Percentiles rank a stretch among this genome's conserved stretches.
Evolutionary conservation across 2,888 invertebrate genomes (phyloP).

Genomic region (Galerucella nymphaeae): DNA sequence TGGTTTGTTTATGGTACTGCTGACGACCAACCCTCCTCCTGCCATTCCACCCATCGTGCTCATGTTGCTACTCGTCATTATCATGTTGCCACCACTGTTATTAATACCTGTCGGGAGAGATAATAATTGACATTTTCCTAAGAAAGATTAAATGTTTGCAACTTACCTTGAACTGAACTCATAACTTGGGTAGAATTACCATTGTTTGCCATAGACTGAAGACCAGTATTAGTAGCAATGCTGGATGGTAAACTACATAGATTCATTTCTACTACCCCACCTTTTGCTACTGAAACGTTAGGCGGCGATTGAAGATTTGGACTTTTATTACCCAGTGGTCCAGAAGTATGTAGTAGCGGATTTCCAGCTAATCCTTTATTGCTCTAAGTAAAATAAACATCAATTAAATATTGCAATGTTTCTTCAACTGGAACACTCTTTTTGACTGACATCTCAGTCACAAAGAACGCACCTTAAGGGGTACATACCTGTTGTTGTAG

Average conservation of each 20-base stretch:
- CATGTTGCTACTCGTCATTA: conserved; percentile 82
- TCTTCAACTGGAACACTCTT: not conserved
- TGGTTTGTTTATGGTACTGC: conserved; percentile 80
- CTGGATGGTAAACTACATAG: conserved; percentile 68
- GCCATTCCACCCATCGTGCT: conserved; percentile 76
- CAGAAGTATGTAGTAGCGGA: conserved; percentile 79
- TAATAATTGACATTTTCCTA: too few species aligned
- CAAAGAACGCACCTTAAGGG: too few species aligned
- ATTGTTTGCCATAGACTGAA: conserved; percentile 72
- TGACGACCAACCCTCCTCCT: conserved; percentile 78
- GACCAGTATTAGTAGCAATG: conserved; percentile 67
- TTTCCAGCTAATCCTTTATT: conserved; percentile 78
- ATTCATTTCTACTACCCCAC: conserved; percentile 72
- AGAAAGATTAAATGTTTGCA: not conserved
- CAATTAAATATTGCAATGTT: not conserved
- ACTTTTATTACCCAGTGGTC: conserved; percentile 83
- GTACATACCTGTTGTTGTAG: conserved; percentile 67
- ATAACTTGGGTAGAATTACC: conserved; percentile 78
- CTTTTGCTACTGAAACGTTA: conserved; percentile 80
- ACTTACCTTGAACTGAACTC: conserved; percentile 77
- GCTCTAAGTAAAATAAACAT: conserved; percentile 67
- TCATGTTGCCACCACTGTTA: conserved; percentile 77
- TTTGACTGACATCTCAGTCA: not conserved
- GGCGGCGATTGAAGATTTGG: conserved; percentile 88
- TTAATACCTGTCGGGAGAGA: conserved; percentile 70